These are phyloP conservation scores for Myripristis murdjan DNA, from an alignment of 2,797 vertebrate genomes.

Conservation along the genomic window DNA sequence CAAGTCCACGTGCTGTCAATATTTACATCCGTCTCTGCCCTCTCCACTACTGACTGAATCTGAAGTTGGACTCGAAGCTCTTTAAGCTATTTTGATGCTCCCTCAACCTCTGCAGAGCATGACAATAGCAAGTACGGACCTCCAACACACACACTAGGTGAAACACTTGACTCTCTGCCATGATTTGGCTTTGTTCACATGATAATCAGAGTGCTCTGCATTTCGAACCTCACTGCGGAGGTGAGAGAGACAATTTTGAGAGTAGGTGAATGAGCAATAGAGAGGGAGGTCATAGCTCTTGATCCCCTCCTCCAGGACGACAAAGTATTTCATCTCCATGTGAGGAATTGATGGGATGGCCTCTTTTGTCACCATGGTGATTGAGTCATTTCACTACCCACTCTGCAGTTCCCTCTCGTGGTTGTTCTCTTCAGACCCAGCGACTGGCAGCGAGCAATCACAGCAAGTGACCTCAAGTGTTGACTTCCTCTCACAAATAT, in stretches of 20 bases:
- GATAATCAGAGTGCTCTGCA: slow-evolving; percentile 40
- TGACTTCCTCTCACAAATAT: slow-evolving; percentile 21
- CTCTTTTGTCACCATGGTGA: slow-evolving; percentile 68
- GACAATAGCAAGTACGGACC: not conserved
- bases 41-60: not conserved
- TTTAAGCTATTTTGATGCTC: slow-evolving; percentile 10
- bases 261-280: slow-evolving; percentile 39
- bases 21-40: not conserved
- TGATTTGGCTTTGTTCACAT: slow-evolving; percentile 44
- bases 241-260: not conserved
- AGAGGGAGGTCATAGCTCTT: slow-evolving; percentile 49
- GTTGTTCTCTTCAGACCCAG: slow-evolving; percentile 44
- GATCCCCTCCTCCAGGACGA: slow-evolving; percentile 29
- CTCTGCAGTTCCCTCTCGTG: slow-evolving; percentile 18
- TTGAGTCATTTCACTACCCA: slow-evolving; percentile 48
- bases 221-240: slow-evolving; percentile 21
- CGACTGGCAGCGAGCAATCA: slow-evolving; percentile 46
- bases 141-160: slow-evolving; percentile 32
- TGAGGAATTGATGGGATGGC: slow-evolving; percentile 30
- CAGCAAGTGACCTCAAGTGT: slow-evolving; percentile 28
- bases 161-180: slow-evolving; percentile 21
- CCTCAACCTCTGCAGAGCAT: slow-evolving; percentile 1
- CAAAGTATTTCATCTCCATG: slow-evolving; percentile 46
- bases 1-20: not conserved
- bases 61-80: slow-evolving; percentile 5